Percentiles rank a stretch among this genome's conserved stretches.
phyloP scores from a whole-genome alignment of 2,113 vertebrate species.

The Xiphias gladius region DNA sequence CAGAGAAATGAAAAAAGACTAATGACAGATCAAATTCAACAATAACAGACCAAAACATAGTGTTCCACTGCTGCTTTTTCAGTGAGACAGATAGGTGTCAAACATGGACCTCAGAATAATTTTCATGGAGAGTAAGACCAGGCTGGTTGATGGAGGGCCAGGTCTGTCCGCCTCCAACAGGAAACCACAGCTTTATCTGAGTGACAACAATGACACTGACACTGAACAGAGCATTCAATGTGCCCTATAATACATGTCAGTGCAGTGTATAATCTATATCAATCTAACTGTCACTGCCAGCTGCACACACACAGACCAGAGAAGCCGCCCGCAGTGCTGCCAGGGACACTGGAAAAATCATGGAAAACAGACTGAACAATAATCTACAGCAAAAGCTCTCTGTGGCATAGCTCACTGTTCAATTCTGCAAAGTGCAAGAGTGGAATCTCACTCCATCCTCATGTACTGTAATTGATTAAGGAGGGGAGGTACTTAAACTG shows the following conservation, averaged over 20 bases:
- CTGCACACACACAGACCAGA: slow-evolving; percentile 43
- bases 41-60: slow-evolving; percentile 4
- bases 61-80: slow-evolving; percentile 10
- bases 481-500: not conserved
- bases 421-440: slow-evolving; percentile 1
- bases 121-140: slow-evolving; percentile 44
- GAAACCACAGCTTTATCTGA: slow-evolving; percentile 73
- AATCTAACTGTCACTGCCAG: slow-evolving; percentile 64
- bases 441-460: slow-evolving; percentile 3
- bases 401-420: not conserved
- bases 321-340: slow-evolving; percentile 34
- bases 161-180: slow-evolving; percentile 61
- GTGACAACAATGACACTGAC: slow-evolving; percentile 69
- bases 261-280: slow-evolving; percentile 68
- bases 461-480: slow-evolving; percentile 6
- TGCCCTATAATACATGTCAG: slow-evolving; percentile 63
- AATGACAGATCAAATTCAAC: not conserved
- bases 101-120: slow-evolving; percentile 31
- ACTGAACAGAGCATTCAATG: slow-evolving; percentile 57
- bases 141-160: slow-evolving; percentile 49
- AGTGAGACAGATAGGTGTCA: slow-evolving; percentile 7
- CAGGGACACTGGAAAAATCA: slow-evolving; percentile 32
- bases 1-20: not conserved
- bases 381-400: slow-evolving; percentile 18
- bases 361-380: slow-evolving; percentile 35